Evolutionary conservation across 2,888 invertebrate genomes (phyloP), one percentile per base, ranked within the genome.

Genomic region (Oligia strigilis): DNA sequence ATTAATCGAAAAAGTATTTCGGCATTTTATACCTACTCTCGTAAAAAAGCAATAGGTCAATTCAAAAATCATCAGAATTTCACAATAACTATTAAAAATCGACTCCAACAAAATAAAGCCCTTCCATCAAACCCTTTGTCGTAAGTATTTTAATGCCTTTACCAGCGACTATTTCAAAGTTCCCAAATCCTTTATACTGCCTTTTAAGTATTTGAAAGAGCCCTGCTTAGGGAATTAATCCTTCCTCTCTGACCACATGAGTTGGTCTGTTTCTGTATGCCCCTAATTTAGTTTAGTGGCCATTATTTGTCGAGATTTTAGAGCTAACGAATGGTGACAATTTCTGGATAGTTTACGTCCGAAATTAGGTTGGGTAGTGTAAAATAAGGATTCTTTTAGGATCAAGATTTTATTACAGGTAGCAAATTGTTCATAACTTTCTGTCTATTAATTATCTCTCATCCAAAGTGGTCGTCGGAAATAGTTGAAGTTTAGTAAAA

Each of bases 201-300:
- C 84, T 86, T 90, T 88, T 88, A 87, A 85, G 84, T 84, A 88
- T 87, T 88, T 85, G 87, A 86, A 88, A 88, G 80, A 78, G 82
- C 87, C 83, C 81, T 79, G 82, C 85, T 87, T 84, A 86, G 86
- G 82, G 79, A 86, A 85, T 89, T 90, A 91, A 92, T 90, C 89
- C 82, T 84, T 78, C 78, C 71, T 83, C 71, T 80, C 87, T 85
- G 80, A 90, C 92, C 92, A 86, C 92, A 90, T 73, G 82, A 82
- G 84, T 85, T 73, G 60, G 75, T 89, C 65, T 82, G 84, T 83
- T 80, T 69, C 72, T 76, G 78, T 43, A 79, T 84, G 73, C 65
- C 74, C 77, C 60, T 80, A 78, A 79, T 72, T 84, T 86, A 86
- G 60, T 86, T 78, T 81, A 85, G 87, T 84, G 65, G 62, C 62